These are phyloP conservation scores for Dromococcyx pavoninus DNA, from an alignment of 2,797 vertebrate species.

Conservation along the genomic window DNA sequence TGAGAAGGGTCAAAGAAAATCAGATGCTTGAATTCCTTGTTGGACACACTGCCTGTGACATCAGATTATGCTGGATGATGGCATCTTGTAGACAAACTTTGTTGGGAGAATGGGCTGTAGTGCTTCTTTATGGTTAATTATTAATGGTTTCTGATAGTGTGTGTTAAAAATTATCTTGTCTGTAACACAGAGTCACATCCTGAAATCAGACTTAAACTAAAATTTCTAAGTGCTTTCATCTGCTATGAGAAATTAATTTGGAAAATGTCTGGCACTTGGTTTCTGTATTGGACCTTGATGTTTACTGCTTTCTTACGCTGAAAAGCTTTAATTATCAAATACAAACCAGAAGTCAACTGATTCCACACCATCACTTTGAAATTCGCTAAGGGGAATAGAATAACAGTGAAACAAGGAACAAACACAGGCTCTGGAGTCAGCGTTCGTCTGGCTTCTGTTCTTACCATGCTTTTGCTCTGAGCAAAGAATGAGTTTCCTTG, in stretches of 20 bases:
- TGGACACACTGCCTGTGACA: neutral
- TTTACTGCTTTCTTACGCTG: neutral
- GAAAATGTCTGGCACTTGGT: neutral
- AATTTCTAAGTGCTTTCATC: neutral
- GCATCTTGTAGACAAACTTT: neutral
- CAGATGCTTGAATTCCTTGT: neutral
- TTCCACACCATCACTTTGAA: neutral
- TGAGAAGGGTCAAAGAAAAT: neutral
- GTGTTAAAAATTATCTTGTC: neutral
- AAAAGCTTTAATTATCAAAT: neutral
- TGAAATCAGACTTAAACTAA: neutral
- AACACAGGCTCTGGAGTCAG: neutral
- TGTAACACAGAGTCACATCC: neutral
- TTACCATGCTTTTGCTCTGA: neutral
- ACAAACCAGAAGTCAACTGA: neutral
- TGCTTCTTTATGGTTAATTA: neutral
- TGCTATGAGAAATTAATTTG: neutral
- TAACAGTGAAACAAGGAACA: neutral
- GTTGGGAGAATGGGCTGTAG: neutral
- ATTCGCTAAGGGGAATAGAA: neutral
- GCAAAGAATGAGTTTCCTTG: neutral
- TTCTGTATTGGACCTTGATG: neutral
- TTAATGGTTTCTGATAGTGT: neutral
- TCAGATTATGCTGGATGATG: accelerated
- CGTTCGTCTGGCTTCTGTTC: neutral